Evolutionary conservation across 2,888 invertebrate species (phyloP), one percentile per base, ranked within the genome.

Genomic region (Dasysyrphus albostriatus): DNA sequence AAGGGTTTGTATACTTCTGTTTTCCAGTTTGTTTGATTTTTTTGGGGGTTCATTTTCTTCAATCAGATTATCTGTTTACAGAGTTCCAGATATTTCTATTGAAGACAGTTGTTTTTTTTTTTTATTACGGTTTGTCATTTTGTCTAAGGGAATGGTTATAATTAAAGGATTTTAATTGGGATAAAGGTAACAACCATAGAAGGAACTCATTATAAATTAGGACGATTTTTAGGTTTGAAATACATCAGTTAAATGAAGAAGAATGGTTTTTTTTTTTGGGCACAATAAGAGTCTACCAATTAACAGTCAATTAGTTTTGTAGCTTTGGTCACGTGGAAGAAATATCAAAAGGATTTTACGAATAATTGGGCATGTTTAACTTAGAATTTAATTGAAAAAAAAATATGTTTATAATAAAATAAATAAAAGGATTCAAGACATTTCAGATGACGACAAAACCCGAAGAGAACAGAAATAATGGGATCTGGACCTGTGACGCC

Each of bases 111-210:
- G 29, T 74, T 61, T 63, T 44, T 19, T 44, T 78, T 73, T 73
- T 69, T 49, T 24, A 3, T 79, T 34, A 69, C 14, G 74, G 74
- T 75, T 74, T 58, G 74, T 39, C 12, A 61, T 39, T 54, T 24
- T 19, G 10, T 19, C 7, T 54, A 8, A 12, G 24, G 74, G 47
- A 19, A 59, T 44, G 51, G 49, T 70, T 44, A 44, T 76, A 81
- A 84, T 84, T 81, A 84, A 76, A 72, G 76, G 72, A 80, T 81
- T 80, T 75, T 75, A 80, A 79, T 75, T 79, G 42, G 70, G 49
- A 75, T 65, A 32, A 79, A 75, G 75, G 75, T 83, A 51, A 56
- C 24, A 42, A 14, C 12, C 24, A 42, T 42, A 14, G 74, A 59
- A 54, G 61, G 74, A 59, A 54, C 67, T 83, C 73, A 74, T 78